Conservation (phyloP, 2,888 invertebrate species). For the Meiosimyza decipiens region DNA sequence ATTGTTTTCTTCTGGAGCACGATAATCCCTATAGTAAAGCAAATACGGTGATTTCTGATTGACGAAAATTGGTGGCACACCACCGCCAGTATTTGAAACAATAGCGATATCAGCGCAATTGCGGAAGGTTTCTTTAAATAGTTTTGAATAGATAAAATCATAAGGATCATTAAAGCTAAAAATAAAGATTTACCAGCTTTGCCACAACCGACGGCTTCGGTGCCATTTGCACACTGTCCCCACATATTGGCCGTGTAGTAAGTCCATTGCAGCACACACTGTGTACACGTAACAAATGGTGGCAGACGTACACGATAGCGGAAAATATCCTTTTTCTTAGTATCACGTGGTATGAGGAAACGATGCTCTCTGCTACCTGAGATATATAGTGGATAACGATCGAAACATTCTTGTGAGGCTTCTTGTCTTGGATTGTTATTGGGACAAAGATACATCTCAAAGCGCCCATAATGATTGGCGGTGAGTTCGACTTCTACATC, state of each 20-base stretch:
- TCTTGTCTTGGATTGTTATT: conserved; percentile 83
- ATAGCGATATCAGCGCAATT: conserved; percentile 92
- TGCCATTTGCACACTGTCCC: conserved; percentile 88
- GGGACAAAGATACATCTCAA: conserved; percentile 86
- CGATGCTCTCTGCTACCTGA: conserved; percentile 78
- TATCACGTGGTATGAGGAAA: conserved; percentile 78
- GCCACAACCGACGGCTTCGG: conserved; percentile 90
- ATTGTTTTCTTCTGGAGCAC: conserved; percentile 72
- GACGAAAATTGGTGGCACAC: conserved; percentile 78
- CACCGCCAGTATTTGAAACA: conserved; percentile 80
- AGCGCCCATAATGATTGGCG: conserved; percentile 89
- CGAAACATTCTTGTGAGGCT: conserved; percentile 85
- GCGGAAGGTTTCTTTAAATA: conserved; percentile 79
- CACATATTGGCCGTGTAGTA: conserved; percentile 91
- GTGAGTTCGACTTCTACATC: conserved; percentile 89
- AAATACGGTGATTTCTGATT: conserved; percentile 78
- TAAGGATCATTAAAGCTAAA: neutral
- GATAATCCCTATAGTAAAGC: conserved; percentile 79
- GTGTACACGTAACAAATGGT: conserved; percentile 84
- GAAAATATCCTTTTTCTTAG: conserved; percentile 75
- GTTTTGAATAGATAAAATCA: neutral
- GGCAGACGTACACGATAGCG: conserved; percentile 83
- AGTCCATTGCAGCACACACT: conserved; percentile 93
- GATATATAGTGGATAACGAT: conserved; percentile 80
- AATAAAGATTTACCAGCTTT: conserved; percentile 69